Conservation (phyloP, 2,888 invertebrate genomes). For the Acrobasis repandana region DNA sequence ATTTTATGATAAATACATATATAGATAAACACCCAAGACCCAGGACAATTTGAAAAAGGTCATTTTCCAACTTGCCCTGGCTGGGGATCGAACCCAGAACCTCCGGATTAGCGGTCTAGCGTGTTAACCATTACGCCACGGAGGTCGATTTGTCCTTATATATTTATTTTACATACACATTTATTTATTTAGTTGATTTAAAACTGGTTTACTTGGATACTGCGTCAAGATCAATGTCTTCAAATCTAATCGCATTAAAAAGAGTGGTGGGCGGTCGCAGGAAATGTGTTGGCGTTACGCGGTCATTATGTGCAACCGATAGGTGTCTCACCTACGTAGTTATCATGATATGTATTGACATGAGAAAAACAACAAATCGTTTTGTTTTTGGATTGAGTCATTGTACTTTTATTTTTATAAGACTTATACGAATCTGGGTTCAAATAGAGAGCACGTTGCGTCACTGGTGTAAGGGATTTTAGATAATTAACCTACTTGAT, state of each 20-base stretch:
- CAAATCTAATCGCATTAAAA: slow-evolving; percentile 24
- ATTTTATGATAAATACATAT: too few relatives aligned
- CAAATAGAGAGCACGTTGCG: neutral
- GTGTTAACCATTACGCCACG: too few relatives aligned
- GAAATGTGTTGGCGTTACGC: slow-evolving; percentile 48
- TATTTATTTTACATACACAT: too few relatives aligned
- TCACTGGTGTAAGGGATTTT: slow-evolving; percentile 5
- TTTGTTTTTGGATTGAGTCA: slow-evolving; percentile 11
- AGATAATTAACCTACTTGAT: too few relatives aligned
- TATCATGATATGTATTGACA: neutral
- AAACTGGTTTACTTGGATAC: slow-evolving; percentile 21
- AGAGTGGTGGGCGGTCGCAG: slow-evolving; percentile 37
- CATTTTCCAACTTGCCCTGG: too few relatives aligned
- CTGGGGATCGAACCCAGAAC: too few relatives aligned
- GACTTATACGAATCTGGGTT: neutral
- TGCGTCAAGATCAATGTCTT: slow-evolving; percentile 3
- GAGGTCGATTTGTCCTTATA: too few relatives aligned
- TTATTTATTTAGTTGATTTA: slow-evolving; percentile 25
- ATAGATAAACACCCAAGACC: too few relatives aligned
- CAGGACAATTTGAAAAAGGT: too few relatives aligned
- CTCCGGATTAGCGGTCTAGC: too few relatives aligned
- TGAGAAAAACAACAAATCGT: slow-evolving; percentile 19
- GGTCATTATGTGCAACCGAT: slow-evolving; percentile 41
- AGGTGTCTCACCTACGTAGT: slow-evolving; percentile 30
- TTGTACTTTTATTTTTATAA: slow-evolving; percentile 7